Evolutionary conservation across 2,888 invertebrate species (phyloP).

Genomic region (Electrophaes corylata): DNA sequence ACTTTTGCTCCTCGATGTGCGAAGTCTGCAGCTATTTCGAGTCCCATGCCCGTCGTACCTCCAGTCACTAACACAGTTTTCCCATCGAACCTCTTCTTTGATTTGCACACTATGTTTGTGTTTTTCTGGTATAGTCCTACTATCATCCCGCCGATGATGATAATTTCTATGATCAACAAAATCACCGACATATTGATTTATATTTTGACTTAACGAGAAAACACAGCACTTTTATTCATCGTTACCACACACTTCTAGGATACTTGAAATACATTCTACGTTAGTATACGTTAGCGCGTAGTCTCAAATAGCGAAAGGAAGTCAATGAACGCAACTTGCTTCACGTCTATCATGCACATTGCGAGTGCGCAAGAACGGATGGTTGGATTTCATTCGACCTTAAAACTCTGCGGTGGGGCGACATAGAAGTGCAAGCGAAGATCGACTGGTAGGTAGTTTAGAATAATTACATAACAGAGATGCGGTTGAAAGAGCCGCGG

Average conservation of each 20-base stretch:
- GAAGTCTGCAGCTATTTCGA: conserved; percentile 70
- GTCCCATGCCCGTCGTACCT: conserved; percentile 72
- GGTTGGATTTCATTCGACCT: conserved; percentile 37
- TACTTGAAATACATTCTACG: background rate
- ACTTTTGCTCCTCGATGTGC: conserved; percentile 72
- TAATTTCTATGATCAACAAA: conserved; percentile 50
- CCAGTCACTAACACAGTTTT: conserved; percentile 72
- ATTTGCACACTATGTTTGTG: conserved; percentile 70
- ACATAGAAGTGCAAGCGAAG: background rate
- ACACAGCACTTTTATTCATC: background rate
- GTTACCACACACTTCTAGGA: background rate
- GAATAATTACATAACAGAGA: conserved; percentile 22
- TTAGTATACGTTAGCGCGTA: conserved; percentile 21
- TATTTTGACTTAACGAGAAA: background rate
- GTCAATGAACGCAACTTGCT: conserved; percentile 43
- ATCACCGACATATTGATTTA: conserved; percentile 49
- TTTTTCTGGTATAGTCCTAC: conserved; percentile 72
- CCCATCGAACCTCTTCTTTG: conserved; percentile 66
- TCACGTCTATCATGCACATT: conserved; percentile 41
- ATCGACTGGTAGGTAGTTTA: background rate
- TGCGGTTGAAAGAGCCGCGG: conserved; percentile 11
- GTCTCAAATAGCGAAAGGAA: conserved; percentile 34
- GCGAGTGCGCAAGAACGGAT: conserved; percentile 47
- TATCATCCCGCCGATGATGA: conserved; percentile 53
- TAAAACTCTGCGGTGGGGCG: conserved; percentile 20